Conservation (phyloP, 2,888 invertebrate species). For the Cryptops parisi region DNA sequence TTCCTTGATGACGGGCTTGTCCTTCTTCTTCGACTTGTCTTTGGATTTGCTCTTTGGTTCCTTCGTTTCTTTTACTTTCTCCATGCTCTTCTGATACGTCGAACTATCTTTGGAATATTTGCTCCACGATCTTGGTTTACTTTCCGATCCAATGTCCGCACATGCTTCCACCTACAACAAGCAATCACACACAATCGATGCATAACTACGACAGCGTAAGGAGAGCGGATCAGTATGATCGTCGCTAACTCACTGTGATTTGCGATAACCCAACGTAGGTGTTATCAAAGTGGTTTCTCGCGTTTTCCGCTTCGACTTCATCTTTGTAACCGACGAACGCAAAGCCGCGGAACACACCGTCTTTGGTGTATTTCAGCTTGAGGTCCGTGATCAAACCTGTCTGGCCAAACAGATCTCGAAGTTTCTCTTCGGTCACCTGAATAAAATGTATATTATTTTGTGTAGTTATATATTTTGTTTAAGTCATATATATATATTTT, state of each 20-base stretch:
- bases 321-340: conserved; percentile 82
- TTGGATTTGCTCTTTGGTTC: conserved; percentile 22
- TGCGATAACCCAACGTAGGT: conserved; percentile 68
- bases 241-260: conserved; percentile 42
- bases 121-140: conserved; percentile 84
- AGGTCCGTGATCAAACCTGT: conserved; percentile 83
- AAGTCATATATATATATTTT: no score
- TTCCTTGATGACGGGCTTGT: no score
- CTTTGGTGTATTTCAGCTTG: conserved; percentile 77
- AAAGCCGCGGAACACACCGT: conserved; percentile 85
- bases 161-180: conserved; percentile 42
- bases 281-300: conserved; percentile 63
- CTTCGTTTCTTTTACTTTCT: conserved; percentile 9
- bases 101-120: conserved; percentile 70
- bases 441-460: conserved; percentile 22
- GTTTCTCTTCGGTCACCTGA: conserved; percentile 62
- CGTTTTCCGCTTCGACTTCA: conserved; percentile 60
- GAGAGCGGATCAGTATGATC: background rate
- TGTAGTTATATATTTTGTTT: background rate
- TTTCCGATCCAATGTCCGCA: conserved; percentile 32
- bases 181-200: no score
- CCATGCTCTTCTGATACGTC: conserved; percentile 38
- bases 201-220: background rate
- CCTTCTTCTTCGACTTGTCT: background rate
- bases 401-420: conserved; percentile 57